Evolutionary conservation across 2,113 vertebrate genomes (phyloP).

Genomic region (Potamarius usumacintae): DNA sequence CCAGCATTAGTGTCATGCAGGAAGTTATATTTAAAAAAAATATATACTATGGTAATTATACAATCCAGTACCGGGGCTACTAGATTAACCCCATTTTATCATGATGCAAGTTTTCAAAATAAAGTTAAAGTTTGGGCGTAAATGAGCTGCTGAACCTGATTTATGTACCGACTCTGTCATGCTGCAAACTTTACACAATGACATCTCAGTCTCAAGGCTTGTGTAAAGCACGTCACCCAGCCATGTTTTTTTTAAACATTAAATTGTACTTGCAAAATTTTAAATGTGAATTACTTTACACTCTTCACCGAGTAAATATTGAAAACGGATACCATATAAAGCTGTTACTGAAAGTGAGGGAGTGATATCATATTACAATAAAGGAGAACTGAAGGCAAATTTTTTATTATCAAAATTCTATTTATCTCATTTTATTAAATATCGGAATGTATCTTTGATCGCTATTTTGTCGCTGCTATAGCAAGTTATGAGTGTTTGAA

Average conservation of each 20-base stretch:
- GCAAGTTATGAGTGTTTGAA: no score
- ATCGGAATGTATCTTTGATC: no score
- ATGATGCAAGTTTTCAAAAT: background rate
- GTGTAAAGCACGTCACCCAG: background rate
- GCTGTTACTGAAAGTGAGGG: background rate
- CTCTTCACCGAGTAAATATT: background rate
- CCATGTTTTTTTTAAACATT: background rate
- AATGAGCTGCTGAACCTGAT: background rate
- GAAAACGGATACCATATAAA: constrained; percentile 1
- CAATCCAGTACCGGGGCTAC: background rate
- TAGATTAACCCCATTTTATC: background rate
- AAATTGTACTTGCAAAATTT: background rate
- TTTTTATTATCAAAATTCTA: no score
- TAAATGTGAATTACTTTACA: background rate
- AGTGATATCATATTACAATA: background rate
- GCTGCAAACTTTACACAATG: background rate
- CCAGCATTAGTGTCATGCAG: background rate
- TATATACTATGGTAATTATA: background rate
- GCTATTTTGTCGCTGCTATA: no score
- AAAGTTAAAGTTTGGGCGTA: background rate
- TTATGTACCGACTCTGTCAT: background rate
- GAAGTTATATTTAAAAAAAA: background rate
- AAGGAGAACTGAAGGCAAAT: no score
- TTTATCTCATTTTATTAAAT: no score
- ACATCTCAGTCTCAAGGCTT: background rate